A percentile compares a stretch with the other conserved stretches of the same genome.
These are phyloP conservation scores for Graptemys geographica DNA, from an alignment of 2,797 vertebrate species.

Conservation along the genomic window DNA sequence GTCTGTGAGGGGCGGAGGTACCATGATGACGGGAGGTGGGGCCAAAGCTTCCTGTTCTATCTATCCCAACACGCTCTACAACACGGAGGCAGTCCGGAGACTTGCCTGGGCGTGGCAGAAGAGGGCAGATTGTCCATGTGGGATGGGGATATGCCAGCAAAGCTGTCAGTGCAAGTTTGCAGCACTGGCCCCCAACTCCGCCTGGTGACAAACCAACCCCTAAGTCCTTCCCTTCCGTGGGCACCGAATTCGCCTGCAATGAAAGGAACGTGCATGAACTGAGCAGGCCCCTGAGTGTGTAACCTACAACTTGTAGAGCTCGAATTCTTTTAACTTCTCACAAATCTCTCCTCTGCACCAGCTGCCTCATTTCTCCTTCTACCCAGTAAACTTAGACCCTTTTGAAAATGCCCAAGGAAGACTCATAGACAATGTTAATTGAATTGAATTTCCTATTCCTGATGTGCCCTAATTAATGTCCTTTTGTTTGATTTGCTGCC, in stretches of 20 bases:
- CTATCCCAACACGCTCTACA: background rate
- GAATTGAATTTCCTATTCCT: constrained; percentile 71
- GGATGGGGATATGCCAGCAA: background rate
- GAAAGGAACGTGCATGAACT: constrained; percentile 62
- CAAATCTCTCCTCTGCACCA: constrained; percentile 62
- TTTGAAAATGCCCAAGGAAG: constrained; percentile 58
- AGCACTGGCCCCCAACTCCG: background rate
- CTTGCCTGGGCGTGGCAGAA: background rate
- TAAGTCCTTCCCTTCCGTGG: background rate
- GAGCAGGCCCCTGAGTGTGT: constrained; percentile 39
- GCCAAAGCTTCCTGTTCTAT: background rate
- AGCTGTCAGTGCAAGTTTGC: background rate
- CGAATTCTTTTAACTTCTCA: constrained; percentile 65
- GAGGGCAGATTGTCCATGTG: background rate
- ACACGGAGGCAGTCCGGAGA: background rate
- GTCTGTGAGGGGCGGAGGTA: background rate
- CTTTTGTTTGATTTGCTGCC: constrained; percentile 73
- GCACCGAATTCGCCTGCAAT: background rate
- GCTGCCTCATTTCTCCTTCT: constrained; percentile 73
- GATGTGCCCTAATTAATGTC: constrained; percentile 73
- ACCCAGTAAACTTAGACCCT: constrained; percentile 66
- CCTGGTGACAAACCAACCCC: constrained; percentile 14
- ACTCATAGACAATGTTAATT: constrained; percentile 61
- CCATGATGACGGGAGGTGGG: background rate
- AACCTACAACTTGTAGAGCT: constrained; percentile 63